These are phyloP conservation scores for Cydia pomonella DNA, from an alignment of 1,140 invertebrate genomes.

Conservation along the genomic window DNA sequence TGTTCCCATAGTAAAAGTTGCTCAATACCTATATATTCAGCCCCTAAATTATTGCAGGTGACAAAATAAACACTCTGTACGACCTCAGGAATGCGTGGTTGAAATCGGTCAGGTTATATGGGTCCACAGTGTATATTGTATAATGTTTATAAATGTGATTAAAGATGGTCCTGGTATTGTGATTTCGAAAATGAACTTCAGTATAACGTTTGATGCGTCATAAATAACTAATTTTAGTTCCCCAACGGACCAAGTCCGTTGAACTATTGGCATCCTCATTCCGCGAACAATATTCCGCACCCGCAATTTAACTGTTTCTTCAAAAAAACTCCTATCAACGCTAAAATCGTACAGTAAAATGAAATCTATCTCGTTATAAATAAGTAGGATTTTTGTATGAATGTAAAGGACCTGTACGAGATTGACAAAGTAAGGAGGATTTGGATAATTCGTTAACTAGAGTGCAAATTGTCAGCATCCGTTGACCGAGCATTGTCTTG, in stretches of 20 bases:
- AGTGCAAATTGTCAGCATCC: conserved; percentile 50
- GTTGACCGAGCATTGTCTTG: conserved; percentile 45
- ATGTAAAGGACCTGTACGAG: background rate
- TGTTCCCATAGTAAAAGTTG: no score
- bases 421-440: background rate
- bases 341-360: background rate
- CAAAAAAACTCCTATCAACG: background rate
- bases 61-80: no score
- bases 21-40: no score
- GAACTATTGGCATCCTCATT: conserved; percentile 39
- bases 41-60: no score
- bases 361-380: background rate
- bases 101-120: no score
- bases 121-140: no score
- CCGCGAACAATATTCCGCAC: background rate
- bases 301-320: background rate
- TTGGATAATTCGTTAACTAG: conserved; percentile 36
- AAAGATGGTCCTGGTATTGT: no score
- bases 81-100: no score
- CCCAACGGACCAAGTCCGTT: conserved; percentile 34
- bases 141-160: no score
- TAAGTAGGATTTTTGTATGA: background rate
- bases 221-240: background rate
- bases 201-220: background rate
- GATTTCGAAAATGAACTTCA: no score